phyloP scores from a whole-genome alignment of 2,113 vertebrate genomes.

The Limnothrissa miodon region DNA sequence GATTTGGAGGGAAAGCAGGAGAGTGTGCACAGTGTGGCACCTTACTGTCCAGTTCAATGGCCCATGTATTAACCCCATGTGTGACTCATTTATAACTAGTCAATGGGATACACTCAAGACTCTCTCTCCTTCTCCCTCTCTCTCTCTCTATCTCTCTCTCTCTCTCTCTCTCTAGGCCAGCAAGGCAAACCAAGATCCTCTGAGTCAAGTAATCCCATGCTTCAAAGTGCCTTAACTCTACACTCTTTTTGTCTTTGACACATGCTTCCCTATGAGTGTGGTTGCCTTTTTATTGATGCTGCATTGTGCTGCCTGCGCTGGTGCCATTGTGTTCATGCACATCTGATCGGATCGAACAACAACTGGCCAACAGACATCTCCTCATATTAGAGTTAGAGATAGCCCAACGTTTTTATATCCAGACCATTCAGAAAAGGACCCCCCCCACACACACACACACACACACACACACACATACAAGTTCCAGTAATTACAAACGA shows the following conservation, averaged over 20 bases:
- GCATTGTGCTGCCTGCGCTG: not conserved
- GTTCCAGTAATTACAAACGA: too few species aligned
- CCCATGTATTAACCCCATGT: conserved; percentile 55
- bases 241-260: not conserved
- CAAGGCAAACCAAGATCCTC: conserved; percentile 6
- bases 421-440: too few species aligned
- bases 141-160: not conserved
- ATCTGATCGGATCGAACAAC: not conserved
- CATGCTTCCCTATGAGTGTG: not conserved
- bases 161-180: not conserved
- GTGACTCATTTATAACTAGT: conserved; percentile 57
- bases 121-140: not conserved
- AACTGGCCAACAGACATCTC: not conserved
- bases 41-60: conserved; percentile 41
- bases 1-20: conserved; percentile 1
- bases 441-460: too few species aligned
- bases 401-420: too few species aligned
- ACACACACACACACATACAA: too few species aligned
- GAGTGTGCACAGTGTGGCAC: not conserved
- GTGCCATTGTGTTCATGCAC: not conserved
- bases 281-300: not conserved
- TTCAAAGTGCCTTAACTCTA: not conserved
- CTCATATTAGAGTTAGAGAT: not conserved
- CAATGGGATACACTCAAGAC: conserved; percentile 55
- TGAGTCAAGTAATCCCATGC: not conserved